Conservation (phyloP, 2,888 invertebrate species). For the Globia sparganii region DNA sequence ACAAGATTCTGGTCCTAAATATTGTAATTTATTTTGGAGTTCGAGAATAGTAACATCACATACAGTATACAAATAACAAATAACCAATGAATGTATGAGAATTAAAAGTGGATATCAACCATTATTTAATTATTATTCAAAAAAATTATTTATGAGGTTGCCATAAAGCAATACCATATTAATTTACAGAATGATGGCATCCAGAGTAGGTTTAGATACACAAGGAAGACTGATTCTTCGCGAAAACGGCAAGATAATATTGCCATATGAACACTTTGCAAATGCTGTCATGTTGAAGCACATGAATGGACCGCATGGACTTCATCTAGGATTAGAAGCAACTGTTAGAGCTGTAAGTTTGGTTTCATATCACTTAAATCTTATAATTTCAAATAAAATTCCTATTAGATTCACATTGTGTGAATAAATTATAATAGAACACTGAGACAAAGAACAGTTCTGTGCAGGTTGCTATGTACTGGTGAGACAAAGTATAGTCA, state of each 20-base stretch:
- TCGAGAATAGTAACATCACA: not conserved
- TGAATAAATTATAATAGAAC: not conserved
- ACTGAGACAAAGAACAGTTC: not conserved
- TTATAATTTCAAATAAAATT: not conserved
- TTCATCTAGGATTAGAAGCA: slow-evolving; percentile 95
- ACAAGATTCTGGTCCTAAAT: slow-evolving; percentile 45
- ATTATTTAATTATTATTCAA: not conserved
- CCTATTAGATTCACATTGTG: no score
- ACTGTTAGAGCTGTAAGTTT: slow-evolving; percentile 94
- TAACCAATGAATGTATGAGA: not conserved
- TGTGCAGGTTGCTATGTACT: not conserved
- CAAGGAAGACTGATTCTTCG: slow-evolving; percentile 95
- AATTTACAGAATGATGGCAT: slow-evolving; percentile 94
- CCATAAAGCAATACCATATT: not conserved
- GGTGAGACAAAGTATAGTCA: not conserved
- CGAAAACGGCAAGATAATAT: slow-evolving; percentile 96
- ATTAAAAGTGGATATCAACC: not conserved
- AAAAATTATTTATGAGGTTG: not conserved
- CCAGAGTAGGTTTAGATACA: slow-evolving; percentile 95
- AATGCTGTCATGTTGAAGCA: slow-evolving; percentile 97
- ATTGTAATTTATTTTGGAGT: not conserved
- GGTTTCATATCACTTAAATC: not conserved
- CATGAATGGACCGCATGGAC: slow-evolving; percentile 96
- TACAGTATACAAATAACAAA: not conserved
- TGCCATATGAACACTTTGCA: slow-evolving; percentile 97